Conservation (phyloP, 64 coral and sea anemone species). For the Cladopsammia gracilis region DNA sequence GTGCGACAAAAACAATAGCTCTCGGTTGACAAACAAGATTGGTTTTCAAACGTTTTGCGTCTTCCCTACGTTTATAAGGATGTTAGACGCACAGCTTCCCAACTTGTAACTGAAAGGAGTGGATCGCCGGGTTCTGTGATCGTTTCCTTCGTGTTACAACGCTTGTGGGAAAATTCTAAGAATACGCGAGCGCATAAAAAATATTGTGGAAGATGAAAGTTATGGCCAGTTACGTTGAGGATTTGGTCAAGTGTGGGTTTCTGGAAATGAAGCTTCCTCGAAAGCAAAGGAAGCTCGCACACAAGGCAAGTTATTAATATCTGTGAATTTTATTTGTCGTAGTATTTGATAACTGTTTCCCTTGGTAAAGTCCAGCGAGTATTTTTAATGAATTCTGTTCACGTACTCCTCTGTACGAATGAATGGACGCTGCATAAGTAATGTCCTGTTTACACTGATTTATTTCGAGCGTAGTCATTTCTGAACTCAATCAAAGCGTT, state of each 20-base stretch:
- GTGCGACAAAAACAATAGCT: conserved; percentile 23
- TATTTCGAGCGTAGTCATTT: neutral
- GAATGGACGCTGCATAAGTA: conserved; percentile 14
- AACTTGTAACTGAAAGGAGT: neutral
- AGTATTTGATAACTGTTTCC: neutral
- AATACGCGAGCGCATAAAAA: neutral
- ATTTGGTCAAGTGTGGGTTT: conserved; percentile 94
- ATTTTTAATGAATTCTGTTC: conserved; percentile 53
- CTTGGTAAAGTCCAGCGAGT: neutral
- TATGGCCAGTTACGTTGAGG: conserved; percentile 89
- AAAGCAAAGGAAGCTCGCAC: conserved; percentile 87
- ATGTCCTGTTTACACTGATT: conserved; percentile 20
- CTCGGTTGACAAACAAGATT: conserved; percentile 21
- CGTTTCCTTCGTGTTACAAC: neutral
- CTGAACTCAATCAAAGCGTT: neutral
- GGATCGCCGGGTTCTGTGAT: neutral
- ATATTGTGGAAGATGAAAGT: conserved; percentile 46
- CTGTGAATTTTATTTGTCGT: conserved; percentile 6
- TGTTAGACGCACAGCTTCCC: neutral
- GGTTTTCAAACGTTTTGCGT: neutral
- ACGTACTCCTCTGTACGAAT: conserved; percentile 1
- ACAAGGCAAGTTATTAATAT: conserved; percentile 72
- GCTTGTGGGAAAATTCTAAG: neutral
- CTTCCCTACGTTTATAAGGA: neutral
- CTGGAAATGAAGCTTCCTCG: conserved; percentile 93